Base-by-base conservation (phyloP, 2,113 vertebrate genomes). In the Poecile atricapillus region DNA sequence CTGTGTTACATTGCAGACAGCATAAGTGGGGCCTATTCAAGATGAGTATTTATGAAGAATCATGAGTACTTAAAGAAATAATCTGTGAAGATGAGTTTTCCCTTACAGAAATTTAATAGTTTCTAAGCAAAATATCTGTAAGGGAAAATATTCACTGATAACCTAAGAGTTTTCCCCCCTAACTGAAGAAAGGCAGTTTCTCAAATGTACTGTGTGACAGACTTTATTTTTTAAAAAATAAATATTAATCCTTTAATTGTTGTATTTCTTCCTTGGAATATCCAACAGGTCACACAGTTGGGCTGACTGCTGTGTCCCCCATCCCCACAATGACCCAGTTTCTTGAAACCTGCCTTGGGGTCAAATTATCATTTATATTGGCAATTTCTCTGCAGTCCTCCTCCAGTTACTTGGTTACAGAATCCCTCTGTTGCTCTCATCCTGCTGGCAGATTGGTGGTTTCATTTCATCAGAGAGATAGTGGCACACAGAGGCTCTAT, bases 331-430 rank as follows among this genome's bases (percentile, higher is more conserved):
- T 10, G 62, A 47, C 35, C 20, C 47, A 12, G 30, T 28, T 83
- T 55, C 55, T 80, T 52, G 50, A 90, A 94, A 89, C 10, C 20
- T 35, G 18, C 63, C 56, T 91, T 55, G 33, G 33, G 35, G 33
- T 79, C 53, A 91, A 76, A 83, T 79, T 60, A 47, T 69, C 30
- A 24, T 73, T 83, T 80, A 30, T 69, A 73, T 33, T 1, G 18
- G 50, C 21, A 43, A 39, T 76, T 90, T 68, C 49, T 93, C 53
- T 83, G 79, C 70, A 90, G 65, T 70, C 43, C 13, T 92, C 47
- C 52, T 90, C 35, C 73, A 69, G 87, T 91, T 87, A 63, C 83
- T 91, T 89, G 81, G 76, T 94, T 93, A 89, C 77, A 86, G 59
- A 89, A 91, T 80, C 46, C 49, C 35, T 68, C 30, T 55, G 70